Evolutionary conservation across 2,113 vertebrate species (phyloP), one percentile per base, ranked within the genome.

Genomic region (Aleadryas rufinucha): DNA sequence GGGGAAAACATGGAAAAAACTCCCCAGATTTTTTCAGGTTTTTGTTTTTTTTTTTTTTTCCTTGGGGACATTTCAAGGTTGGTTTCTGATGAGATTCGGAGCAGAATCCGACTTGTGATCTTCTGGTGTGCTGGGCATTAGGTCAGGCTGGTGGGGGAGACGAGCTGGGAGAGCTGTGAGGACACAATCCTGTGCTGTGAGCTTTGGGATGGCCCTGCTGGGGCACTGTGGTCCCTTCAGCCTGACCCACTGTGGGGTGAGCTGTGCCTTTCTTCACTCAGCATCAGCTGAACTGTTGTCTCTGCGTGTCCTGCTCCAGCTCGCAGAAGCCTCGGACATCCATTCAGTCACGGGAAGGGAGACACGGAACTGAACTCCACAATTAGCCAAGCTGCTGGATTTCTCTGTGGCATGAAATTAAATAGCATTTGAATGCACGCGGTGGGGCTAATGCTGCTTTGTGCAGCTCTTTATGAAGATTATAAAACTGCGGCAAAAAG

Each of bases 271-370:
- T 33, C 71, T 22, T 60, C 37, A 2, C 20, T 3, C 28, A 37
- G 7, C 23, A 13, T 37, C 35, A 27, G 57, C 63, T 13, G 6
- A 19, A 2, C 49, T 2, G 2, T 15, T 66, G 28, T 63, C 75
- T 35, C 47, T 60, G 49, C 4, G 0, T 7, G 3, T 66, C 56
- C 75, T 50, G 41, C 47, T 75, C 10, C 31, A 14, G 56, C 61
- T 66, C 13, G 0, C 57, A 24, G 64, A 6, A 42, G 11, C 6
- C 1, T 39, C 39, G 49, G 16, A 22, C 1, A 0, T 31, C 74
- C 14, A 0, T 41, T 53, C 9, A 11, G 53, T 16, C 27, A 14
- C 5, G n/a, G 27, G 52, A 63, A 16, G 41, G 47, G 44, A 35
- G 13, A n/a, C 1, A 0, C 31, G 30, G 31, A 31, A 5, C 22